Conservation (phyloP, 92 coral and sea anemone genomes). For the Umimayanthus chanpuru region DNA sequence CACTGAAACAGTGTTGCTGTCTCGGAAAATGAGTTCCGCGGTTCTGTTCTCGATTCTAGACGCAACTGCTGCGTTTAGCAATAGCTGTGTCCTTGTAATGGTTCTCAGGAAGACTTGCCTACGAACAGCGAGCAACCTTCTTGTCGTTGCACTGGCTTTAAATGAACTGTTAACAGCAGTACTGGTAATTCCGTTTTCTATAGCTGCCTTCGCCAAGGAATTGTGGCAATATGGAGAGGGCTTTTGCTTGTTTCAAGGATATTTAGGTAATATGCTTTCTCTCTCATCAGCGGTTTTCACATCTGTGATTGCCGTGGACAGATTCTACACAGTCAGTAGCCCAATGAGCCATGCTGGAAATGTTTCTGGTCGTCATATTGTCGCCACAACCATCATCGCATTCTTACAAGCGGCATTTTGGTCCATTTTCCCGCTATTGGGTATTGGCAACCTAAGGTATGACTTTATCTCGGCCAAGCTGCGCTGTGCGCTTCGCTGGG, state of each 20-base stretch:
- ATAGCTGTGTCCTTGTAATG: conserved; percentile 58
- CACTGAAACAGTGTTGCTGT: background rate
- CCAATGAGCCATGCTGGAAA: conserved; percentile 82
- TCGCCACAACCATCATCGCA: conserved; percentile 45
- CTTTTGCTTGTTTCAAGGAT: conserved; percentile 76
- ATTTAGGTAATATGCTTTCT: conserved; percentile 60
- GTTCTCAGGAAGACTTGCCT: conserved; percentile 54
- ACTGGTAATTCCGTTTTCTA: conserved; percentile 72
- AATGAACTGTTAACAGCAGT: conserved; percentile 66
- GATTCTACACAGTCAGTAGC: conserved; percentile 69
- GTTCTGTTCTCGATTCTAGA: conserved; percentile 63
- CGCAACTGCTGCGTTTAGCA: conserved; percentile 61
- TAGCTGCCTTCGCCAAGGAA: conserved; percentile 64
- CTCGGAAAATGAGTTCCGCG: conserved; percentile 39
- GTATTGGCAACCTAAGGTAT: conserved; percentile 65
- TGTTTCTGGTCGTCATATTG: conserved; percentile 55
- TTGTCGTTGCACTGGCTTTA: conserved; percentile 69
- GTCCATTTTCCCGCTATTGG: conserved; percentile 75
- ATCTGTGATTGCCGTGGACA: conserved; percentile 80
- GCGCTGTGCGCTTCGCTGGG: conserved; percentile 83
- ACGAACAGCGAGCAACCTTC: conserved; percentile 80
- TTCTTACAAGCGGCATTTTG: conserved; percentile 70
- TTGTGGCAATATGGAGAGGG: conserved; percentile 69
- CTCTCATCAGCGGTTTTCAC: conserved; percentile 71
- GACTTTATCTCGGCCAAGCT: conserved; percentile 52